Evolutionary conservation across 2,888 invertebrate species (phyloP).

Genomic region (Philhelius pedissequus): DNA sequence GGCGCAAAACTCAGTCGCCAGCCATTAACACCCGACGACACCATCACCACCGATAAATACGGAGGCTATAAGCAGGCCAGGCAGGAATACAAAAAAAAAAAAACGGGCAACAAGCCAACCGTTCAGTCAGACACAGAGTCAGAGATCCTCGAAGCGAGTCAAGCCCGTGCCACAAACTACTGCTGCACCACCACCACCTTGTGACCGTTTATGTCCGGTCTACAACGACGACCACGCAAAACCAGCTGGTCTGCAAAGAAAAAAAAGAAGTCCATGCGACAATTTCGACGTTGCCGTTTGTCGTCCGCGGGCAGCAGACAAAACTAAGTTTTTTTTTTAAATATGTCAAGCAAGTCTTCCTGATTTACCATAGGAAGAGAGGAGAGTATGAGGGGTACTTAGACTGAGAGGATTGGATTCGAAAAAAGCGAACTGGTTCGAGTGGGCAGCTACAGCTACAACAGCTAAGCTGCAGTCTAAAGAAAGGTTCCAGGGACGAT

Average conservation of each 20-base stretch:
- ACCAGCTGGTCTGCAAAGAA: background rate
- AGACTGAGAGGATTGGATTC: background rate
- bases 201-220: conserved; percentile 64
- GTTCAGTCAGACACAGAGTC: conserved; percentile 46
- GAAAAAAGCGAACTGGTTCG: conserved; percentile 23
- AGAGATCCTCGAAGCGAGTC: conserved; percentile 57
- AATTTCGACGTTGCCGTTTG: background rate
- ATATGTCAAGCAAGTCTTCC: conserved; percentile 48
- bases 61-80: conserved; percentile 44
- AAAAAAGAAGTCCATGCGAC: conserved; percentile 27
- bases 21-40: conserved; percentile 63
- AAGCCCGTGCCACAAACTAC: conserved; percentile 56
- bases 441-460: conserved; percentile 33
- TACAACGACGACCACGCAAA: conserved; percentile 52
- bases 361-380: conserved; percentile 5
- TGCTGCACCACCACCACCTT: conserved; percentile 37
- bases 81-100: conserved; percentile 26
- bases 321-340: conserved; percentile 14
- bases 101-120: conserved; percentile 47
- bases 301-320: conserved; percentile 16
- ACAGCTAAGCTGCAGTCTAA: background rate
- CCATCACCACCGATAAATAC: conserved; percentile 44
- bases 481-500: conserved; percentile 47
- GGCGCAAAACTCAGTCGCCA: conserved; percentile 49
- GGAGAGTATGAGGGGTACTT: background rate